Base-by-base conservation (phyloP, 2,113 vertebrate species). In the Centropus bengalensis region DNA sequence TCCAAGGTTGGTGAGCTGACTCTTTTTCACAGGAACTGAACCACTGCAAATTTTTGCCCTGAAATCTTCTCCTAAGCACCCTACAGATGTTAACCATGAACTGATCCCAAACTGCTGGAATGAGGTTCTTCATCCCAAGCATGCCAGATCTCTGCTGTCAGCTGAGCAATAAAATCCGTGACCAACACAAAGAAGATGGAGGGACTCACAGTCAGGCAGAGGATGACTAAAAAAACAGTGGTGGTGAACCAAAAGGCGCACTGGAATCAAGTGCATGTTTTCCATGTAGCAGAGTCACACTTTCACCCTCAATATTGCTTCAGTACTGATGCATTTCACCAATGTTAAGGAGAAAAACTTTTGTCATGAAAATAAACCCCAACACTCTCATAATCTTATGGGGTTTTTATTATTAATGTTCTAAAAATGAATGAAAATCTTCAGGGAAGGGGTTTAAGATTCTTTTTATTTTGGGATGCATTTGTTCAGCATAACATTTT, bases 271-370 rank as follows among this genome's bases (percentile, higher is more conserved):
- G 20, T 12, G 7, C 0, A 3, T 10, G 20, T 86, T 75, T 70
- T 56, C 59, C 23, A 6, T 32, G 20, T 2, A 20, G 8, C 1
- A 1, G 7, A 12, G 12, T 71, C 19, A 24, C 16, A 60, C 3
- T 71, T 8, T 58, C 19, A 67, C 36, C 40, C 52, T 8, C n/a
- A 52, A 13, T 54, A 71, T 8, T 58, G 30, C 11, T 64, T 80
- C 36, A 58, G 26, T n/a, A 27, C 8, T 64, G 11, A 51, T 63
- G 7, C 6, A 84, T 45, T 86, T 77, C 42, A 66, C 4, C 14
- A 56, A 11, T 7, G 4, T 32, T 55, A 64, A 51, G 9, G 40
- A 73, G n/a, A 54, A 88, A 92, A 70, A 64, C 2, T 18, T 82
- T 78, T 59, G 7, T n/a, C 14, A 52, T 45, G 3, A 54, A n/a